Evolutionary conservation across 2,797 vertebrate species (phyloP).

Genomic region (Tympanoctomys barrerae): DNA sequence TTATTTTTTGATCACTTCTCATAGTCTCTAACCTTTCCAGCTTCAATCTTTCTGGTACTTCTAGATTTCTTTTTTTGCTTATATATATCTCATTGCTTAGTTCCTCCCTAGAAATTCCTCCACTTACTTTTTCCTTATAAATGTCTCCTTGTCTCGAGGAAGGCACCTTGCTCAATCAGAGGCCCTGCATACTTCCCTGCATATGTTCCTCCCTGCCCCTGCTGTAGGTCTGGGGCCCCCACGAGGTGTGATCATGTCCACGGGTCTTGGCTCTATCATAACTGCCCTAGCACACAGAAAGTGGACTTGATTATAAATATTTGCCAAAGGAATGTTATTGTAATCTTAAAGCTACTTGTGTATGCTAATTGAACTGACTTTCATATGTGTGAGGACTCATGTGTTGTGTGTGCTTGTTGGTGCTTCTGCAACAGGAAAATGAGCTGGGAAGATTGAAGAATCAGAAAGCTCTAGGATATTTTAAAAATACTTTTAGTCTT

Average conservation of each 20-base stretch:
- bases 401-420: neutral
- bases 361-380: neutral
- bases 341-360: neutral
- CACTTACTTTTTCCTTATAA: neutral
- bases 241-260: rapidly evolving
- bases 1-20: neutral
- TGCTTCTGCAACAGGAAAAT: neutral
- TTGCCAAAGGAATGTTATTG: neutral
- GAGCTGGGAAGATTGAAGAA: neutral
- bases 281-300: neutral
- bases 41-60: neutral
- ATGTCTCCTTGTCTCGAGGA: neutral
- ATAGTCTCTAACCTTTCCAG: neutral
- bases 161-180: neutral
- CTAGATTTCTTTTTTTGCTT: neutral
- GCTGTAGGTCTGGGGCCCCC: neutral
- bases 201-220: neutral
- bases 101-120: neutral
- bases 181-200: rapidly evolving
- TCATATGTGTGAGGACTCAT: neutral
- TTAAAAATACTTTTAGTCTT: neutral
- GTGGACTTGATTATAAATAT: neutral
- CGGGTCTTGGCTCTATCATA: neutral
- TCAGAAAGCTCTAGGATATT: neutral
- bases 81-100: neutral